phyloP scores from a whole-genome alignment of 2,888 invertebrate genomes.

The Drosophila neonasuta region DNA sequence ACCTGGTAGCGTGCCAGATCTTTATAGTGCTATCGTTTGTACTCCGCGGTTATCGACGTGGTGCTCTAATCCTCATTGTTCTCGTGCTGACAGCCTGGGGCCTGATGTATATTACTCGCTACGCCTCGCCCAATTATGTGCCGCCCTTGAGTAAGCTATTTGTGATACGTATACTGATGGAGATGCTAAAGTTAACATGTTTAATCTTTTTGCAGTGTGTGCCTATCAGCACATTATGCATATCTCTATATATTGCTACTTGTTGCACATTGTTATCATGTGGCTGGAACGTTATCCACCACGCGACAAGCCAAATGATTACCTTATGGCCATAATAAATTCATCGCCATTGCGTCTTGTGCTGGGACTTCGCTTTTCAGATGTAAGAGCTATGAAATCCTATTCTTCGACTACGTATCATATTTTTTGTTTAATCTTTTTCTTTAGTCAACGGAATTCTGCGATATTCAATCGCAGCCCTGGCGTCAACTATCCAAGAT shows the following conservation, averaged over 20 bases:
- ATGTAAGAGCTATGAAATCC: slow-evolving; percentile 69
- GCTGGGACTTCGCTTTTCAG: slow-evolving; percentile 70
- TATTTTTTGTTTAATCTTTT: neutral
- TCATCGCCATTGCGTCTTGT: slow-evolving; percentile 65
- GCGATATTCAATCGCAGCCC: slow-evolving; percentile 74
- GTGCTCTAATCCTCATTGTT: slow-evolving; percentile 73
- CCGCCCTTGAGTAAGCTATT: slow-evolving; percentile 75
- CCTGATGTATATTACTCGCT: slow-evolving; percentile 76
- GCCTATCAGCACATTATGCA: slow-evolving; percentile 75
- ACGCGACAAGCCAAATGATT: slow-evolving; percentile 58
- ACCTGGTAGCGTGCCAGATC: slow-evolving; percentile 61
- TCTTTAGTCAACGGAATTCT: slow-evolving; percentile 68
- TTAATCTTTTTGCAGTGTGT: slow-evolving; percentile 57
- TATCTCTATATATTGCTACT: slow-evolving; percentile 70
- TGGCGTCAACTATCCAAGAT: slow-evolving; percentile 79
- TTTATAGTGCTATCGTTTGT: slow-evolving; percentile 77
- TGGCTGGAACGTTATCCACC: slow-evolving; percentile 80
- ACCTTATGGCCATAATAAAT: slow-evolving; percentile 65
- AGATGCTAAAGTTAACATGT: neutral
- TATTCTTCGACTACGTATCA: neutral
- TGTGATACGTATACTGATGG: neutral
- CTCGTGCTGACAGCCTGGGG: slow-evolving; percentile 71
- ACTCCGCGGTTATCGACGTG: slow-evolving; percentile 75
- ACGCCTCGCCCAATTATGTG: slow-evolving; percentile 78
- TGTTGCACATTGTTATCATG: slow-evolving; percentile 73